Base-by-base conservation (phyloP, 2,888 invertebrate species). In the Pyrrhosoma nymphula region DNA sequence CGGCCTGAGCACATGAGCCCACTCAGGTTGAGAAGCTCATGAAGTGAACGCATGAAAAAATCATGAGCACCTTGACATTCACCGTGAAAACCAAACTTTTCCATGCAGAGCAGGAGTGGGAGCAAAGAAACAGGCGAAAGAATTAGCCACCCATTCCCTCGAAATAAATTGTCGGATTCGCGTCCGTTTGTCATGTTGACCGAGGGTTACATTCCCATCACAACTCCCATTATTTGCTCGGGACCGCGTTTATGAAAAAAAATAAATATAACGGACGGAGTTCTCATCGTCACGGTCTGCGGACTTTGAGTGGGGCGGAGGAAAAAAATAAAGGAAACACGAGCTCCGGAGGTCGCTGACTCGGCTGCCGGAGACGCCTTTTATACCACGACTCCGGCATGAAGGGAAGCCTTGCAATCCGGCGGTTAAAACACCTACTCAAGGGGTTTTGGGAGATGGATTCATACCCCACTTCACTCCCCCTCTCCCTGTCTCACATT, bases 391-490 rank as follows among this genome's bases (percentile, higher is more conserved):
- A 82, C 82, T 82, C 82, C 82, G 82, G 18, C 26, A 16, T 6
- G 35, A 14, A 35, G 30, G 26, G 16, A 82, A 35, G 10, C 35
- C 82, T 82, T 18, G n/a, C 82, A 35, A 82, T 82, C 82, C 82
- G 35, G 10, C 10, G 16, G n/a, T 35, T 4, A 35, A 82, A 82
- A 82, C 82, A 35, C 82, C 82, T 16, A 82, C 82, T 82, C 82
- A 30, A 82, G 82, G 82, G 82, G 82, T 14, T 82, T 82, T 35
- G 82, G 82, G 30, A 82, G 82, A 82, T 35, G 82, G 82, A 82
- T 82, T 82, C n/a, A 14, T 35, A 26, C 82, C 35, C 82, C 35
- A 18, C 82, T n/a, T 69, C 69, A 10, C 26, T 69, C 69, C n/a
- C 69, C 35, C 30, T 82, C 82, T n/a, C n/a, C 18, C 26, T 69